Evolutionary conservation across 2,888 invertebrate species (phyloP).

Genomic region (Selenia dentaria): DNA sequence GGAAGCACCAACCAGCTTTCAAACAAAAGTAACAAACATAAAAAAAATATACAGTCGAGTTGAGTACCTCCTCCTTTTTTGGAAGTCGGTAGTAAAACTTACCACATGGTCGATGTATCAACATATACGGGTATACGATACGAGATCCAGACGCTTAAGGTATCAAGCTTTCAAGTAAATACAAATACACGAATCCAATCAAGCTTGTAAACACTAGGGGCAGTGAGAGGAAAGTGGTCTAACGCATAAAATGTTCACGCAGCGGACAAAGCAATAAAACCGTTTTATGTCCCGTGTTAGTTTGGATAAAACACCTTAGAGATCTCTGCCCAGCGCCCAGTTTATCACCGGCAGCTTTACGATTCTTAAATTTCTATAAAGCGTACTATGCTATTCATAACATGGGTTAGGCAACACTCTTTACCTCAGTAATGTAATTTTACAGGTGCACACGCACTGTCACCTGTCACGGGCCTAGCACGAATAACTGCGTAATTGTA

Average conservation of each 20-base stretch:
- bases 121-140: no score
- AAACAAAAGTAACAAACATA: no score
- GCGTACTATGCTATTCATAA: constrained; percentile 37
- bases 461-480: no score
- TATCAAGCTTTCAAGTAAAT: constrained; percentile 67
- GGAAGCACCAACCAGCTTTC: no score
- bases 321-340: constrained; percentile 54
- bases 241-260: constrained; percentile 34
- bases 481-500: no score
- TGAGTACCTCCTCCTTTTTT: no score
- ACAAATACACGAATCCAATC: constrained; percentile 80
- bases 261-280: constrained; percentile 64
- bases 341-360: constrained; percentile 73
- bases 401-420: constrained; percentile 20
- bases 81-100: no score
- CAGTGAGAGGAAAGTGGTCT: constrained; percentile 30
- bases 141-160: constrained; percentile 50
- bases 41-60: no score
- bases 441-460: no score
- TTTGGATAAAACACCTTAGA: constrained; percentile 63
- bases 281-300: constrained; percentile 69
- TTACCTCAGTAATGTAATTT: constrained; percentile 9
- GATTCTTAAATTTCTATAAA: constrained; percentile 80
- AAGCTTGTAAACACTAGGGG: constrained; percentile 67
- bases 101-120: no score